phyloP scores from a whole-genome alignment of 1,140 invertebrate genomes.

The Contarinia nasturtii region DNA sequence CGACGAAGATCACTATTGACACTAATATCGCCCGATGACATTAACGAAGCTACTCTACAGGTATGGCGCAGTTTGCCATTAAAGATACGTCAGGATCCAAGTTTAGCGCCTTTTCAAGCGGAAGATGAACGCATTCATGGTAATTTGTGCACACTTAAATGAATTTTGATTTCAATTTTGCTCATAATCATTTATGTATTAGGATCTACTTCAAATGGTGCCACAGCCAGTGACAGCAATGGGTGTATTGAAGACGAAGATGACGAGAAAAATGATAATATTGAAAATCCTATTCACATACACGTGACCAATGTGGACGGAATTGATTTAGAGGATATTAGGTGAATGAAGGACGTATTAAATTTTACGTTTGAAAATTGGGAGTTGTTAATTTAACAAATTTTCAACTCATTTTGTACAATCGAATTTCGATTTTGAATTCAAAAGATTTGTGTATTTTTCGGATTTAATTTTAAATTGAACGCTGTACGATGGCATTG shows the following conservation, averaged over 20 bases:
- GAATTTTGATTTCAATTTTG: background rate
- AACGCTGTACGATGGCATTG: too few species aligned
- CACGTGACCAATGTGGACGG: too few species aligned
- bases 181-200: background rate
- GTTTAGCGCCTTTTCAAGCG: constrained; percentile 33
- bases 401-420: too few species aligned
- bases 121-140: constrained; percentile 36
- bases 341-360: too few species aligned
- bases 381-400: too few species aligned
- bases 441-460: too few species aligned
- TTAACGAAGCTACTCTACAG: constrained; percentile 36
- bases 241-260: background rate
- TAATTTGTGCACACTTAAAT: constrained; percentile 7
- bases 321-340: too few species aligned
- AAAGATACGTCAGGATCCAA: constrained; percentile 36
- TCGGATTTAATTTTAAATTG: too few species aligned
- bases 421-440: too few species aligned
- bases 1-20: too few species aligned
- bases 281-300: background rate
- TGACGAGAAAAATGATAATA: background rate
- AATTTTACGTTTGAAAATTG: too few species aligned
- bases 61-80: constrained; percentile 38
- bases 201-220: background rate
- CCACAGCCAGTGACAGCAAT: background rate
- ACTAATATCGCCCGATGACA: constrained; percentile 12